These are phyloP conservation scores for Silurus meridionalis DNA, from an alignment of 2,113 vertebrate genomes.

Conservation along the genomic window DNA sequence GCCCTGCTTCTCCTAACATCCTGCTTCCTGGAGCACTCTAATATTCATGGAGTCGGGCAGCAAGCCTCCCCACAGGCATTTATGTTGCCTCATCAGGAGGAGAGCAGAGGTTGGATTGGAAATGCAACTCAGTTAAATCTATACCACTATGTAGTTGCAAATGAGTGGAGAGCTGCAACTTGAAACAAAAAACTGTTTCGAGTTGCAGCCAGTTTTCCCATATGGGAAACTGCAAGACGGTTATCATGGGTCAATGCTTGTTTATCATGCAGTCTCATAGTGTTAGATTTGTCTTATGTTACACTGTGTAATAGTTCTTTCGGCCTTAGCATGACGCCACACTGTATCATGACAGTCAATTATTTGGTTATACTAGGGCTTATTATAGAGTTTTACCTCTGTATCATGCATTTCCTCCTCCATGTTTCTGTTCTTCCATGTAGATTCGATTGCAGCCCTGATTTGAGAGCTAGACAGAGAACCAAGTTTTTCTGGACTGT, in stretches of 20 bases:
- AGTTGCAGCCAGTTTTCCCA: background rate
- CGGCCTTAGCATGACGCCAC: background rate
- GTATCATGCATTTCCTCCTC: slow-evolving; percentile 2
- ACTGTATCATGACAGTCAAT: background rate
- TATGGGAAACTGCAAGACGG: background rate
- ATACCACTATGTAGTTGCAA: slow-evolving; percentile 7
- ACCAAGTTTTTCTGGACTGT: background rate
- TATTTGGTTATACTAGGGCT: background rate
- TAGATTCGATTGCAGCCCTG: background rate
- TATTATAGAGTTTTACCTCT: background rate
- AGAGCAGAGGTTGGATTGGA: slow-evolving; percentile 6
- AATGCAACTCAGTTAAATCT: slow-evolving; percentile 8
- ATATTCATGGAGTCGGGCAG: slow-evolving; percentile 47
- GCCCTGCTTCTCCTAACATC: slow-evolving; percentile 36
- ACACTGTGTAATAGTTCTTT: background rate
- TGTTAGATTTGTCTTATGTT: background rate
- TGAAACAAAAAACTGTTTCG: background rate
- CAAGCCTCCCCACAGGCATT: slow-evolving; percentile 44
- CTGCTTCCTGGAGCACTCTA: slow-evolving; percentile 29
- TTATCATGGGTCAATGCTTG: background rate
- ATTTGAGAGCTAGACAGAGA: background rate
- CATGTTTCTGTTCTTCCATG: background rate
- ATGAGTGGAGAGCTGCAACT: background rate
- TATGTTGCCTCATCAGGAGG: slow-evolving; percentile 46
- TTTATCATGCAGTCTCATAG: background rate